phyloP scores from a whole-genome alignment of 1,140 invertebrate species.

The Drosophila serrata region DNA sequence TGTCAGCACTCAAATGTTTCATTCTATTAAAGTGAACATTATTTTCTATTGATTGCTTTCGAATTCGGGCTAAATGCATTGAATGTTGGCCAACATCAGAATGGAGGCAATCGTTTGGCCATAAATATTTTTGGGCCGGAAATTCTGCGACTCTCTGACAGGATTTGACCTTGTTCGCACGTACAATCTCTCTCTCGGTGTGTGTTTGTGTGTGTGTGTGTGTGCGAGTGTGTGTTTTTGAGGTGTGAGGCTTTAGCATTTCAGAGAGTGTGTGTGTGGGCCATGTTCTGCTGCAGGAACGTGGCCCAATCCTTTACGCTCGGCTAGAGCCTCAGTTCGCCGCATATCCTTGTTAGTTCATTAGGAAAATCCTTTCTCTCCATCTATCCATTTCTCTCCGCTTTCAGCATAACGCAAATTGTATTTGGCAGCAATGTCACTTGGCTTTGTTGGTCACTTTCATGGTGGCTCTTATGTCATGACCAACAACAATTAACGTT shows the following conservation, averaged over 20 bases:
- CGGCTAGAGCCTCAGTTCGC: conserved; percentile 38
- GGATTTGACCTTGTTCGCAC: conserved; percentile 60
- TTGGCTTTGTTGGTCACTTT: conserved; percentile 54
- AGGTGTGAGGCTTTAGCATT: conserved; percentile 10
- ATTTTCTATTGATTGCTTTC: conserved; percentile 65
- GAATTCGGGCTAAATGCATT: conserved; percentile 40
- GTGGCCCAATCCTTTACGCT: conserved; percentile 57
- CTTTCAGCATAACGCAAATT: conserved; percentile 60
- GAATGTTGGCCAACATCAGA: conserved; percentile 22
- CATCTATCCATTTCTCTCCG: conserved; percentile 8
- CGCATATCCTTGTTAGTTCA: conserved; percentile 62
- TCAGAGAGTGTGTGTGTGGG: conserved; percentile 22
- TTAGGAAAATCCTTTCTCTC: conserved; percentile 37
- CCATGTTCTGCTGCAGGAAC: conserved; percentile 47
- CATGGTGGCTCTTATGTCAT: conserved; percentile 65
- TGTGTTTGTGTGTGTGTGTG: too few relatives aligned
- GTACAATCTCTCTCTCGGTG: conserved; percentile 4
- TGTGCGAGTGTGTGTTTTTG: background rate
- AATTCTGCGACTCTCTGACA: conserved; percentile 29
- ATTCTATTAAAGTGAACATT: conserved; percentile 42
- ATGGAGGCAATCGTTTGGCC: conserved; percentile 7
- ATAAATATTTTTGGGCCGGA: conserved; percentile 21
- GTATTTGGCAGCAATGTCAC: conserved; percentile 58
- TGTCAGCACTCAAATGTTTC: conserved; percentile 24
- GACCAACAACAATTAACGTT: conserved; percentile 71